Conservation (phyloP, 1,140 invertebrate genomes). For the Laupala kohalensis region DNA sequence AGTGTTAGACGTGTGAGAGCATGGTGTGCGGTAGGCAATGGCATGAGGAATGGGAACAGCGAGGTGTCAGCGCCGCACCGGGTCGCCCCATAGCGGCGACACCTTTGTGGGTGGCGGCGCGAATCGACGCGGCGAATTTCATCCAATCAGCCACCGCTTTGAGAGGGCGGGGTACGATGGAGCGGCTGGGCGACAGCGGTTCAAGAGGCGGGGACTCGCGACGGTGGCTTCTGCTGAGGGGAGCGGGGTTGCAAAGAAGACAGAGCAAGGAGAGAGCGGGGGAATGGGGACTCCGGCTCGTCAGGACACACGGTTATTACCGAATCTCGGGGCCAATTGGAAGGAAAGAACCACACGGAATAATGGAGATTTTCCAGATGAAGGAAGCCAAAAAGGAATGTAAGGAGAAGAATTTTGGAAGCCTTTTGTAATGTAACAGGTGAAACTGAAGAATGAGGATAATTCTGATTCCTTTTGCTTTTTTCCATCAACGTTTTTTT, state of each 20-base stretch:
- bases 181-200: too few species aligned
- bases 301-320: not conserved
- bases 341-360: not conserved
- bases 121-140: not conserved
- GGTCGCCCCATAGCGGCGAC: not conserved
- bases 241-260: too few species aligned
- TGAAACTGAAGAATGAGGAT: not conserved
- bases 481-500: not conserved
- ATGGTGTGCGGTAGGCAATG: not conserved
- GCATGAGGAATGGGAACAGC: not conserved
- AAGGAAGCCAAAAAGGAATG: not conserved
- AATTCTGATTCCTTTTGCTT: not conserved
- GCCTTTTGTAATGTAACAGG: not conserved
- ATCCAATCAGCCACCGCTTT: not conserved
- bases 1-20: too few species aligned
- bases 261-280: not conserved
- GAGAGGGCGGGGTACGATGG: too few species aligned
- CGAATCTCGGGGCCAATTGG: not conserved
- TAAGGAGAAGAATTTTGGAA: not conserved
- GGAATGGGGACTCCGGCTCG: not conserved
- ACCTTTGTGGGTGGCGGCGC: not conserved
- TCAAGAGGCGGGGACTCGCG: too few species aligned
- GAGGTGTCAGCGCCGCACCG: not conserved
- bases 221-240: not conserved
- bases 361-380: not conserved